A percentile compares a stretch with the other conserved stretches of the same genome.
Evolutionary conservation across 2,113 vertebrate genomes (phyloP).

Genomic region (Chlorodrepanis virens): DNA sequence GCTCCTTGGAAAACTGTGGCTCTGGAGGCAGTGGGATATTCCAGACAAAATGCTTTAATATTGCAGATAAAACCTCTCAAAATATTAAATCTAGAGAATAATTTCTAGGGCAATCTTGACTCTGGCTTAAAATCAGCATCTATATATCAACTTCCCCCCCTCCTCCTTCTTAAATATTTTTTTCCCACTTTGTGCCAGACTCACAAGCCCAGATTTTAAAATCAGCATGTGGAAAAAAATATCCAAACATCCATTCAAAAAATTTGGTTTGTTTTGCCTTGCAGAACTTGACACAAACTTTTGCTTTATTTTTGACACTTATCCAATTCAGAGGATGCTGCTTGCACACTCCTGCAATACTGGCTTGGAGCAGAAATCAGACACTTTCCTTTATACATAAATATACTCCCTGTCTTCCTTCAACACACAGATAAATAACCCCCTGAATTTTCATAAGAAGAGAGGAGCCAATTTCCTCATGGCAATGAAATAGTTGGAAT

Average conservation of each 20-base stretch:
- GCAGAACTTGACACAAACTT: not conserved
- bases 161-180: not conserved
- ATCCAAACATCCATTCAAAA: not conserved
- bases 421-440: not conserved
- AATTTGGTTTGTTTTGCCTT: not conserved
- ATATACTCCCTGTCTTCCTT: not conserved
- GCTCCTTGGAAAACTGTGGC: constrained; percentile 98
- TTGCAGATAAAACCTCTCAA: not conserved
- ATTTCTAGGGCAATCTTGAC: not conserved
- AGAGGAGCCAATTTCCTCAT: not conserved
- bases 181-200: not conserved
- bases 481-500: not conserved
- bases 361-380: not conserved
- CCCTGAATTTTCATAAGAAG: not conserved
- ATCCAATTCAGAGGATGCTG: not conserved
- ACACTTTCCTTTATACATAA: not conserved
- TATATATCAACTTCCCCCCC: not conserved
- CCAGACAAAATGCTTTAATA: not conserved
- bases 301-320: not conserved
- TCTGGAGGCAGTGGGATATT: constrained; percentile 69
- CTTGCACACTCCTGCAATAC: not conserved
- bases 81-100: not conserved
- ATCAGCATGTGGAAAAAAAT: not conserved
- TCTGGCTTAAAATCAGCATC: not conserved
- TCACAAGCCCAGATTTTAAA: not conserved